Evolutionary conservation across 2,113 vertebrate genomes (phyloP).

Genomic region (Oreocharis arfaki): DNA sequence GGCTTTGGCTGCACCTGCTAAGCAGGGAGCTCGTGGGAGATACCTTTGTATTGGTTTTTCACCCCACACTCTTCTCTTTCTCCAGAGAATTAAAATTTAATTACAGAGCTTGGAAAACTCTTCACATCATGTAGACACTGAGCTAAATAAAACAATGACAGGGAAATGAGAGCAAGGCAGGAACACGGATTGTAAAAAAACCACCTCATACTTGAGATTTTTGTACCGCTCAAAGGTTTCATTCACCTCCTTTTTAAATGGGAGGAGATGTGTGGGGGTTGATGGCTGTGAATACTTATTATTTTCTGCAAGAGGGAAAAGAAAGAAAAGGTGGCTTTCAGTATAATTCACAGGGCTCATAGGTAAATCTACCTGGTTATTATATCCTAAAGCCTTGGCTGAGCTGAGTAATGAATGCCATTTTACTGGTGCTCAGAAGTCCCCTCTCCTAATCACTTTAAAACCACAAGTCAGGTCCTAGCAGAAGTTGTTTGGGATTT

Average conservation of each 20-base stretch:
- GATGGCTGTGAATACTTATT: not conserved
- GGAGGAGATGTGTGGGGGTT: not conserved
- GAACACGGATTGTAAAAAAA: not conserved
- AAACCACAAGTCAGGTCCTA: not conserved
- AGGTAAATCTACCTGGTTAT: not conserved
- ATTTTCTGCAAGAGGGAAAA: not conserved
- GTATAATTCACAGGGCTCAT: not conserved
- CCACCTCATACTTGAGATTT: not conserved
- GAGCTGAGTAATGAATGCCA: not conserved
- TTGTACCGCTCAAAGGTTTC: not conserved
- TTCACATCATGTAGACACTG: not conserved
- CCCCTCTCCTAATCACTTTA: not conserved
- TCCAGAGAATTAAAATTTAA: not conserved
- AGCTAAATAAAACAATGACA: not conserved
- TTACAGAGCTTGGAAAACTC: not conserved
- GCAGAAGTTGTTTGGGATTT: not conserved
- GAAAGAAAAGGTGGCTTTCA: not conserved
- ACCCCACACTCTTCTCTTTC: not conserved
- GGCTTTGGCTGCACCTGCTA: not conserved
- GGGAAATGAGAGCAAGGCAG: not conserved
- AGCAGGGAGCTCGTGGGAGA: not conserved
- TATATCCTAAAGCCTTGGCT: not conserved
- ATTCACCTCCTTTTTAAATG: conserved; percentile 11
- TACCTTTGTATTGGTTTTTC: not conserved
- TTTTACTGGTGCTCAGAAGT: not conserved